Conservation (phyloP, 2,888 invertebrate species). For the Ichneumoninae sp. region DNA sequence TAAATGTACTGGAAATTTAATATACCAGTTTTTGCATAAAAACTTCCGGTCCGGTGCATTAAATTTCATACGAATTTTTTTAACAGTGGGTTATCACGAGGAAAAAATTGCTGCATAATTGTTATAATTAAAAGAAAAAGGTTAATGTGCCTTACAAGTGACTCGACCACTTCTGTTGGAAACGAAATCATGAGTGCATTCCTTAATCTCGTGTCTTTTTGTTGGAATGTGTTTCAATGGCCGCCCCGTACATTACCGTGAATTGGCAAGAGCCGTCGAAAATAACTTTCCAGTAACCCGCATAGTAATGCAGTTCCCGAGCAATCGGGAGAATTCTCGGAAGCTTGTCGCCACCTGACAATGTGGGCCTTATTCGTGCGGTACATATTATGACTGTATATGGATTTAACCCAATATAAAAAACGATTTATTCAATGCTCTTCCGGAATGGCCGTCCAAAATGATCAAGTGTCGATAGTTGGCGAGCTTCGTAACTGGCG, state of each 20-base stretch:
- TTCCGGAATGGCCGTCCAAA: conserved; percentile 9
- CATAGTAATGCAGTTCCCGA: background rate
- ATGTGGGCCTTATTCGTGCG: background rate
- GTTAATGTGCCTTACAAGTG: background rate
- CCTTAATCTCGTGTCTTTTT: background rate
- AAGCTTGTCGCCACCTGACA: conserved; percentile 5
- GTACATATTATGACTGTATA: background rate
- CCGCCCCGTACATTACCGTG: background rate
- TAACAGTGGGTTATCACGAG: background rate
- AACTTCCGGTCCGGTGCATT: too few relatives aligned
- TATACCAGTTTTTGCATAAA: too few relatives aligned
- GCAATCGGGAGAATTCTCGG: background rate
- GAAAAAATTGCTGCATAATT: background rate
- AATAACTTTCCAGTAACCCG: background rate
- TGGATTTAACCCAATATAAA: conserved; percentile 12
- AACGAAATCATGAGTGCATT: background rate
- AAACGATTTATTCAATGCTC: conserved; percentile 39
- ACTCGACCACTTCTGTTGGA: background rate
- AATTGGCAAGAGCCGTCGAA: conserved; percentile 4
- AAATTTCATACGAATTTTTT: too few relatives aligned
- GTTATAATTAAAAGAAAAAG: background rate
- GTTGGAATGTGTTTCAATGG: background rate
- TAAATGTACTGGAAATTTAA: too few relatives aligned
- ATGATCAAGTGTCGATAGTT: conserved; percentile 36
- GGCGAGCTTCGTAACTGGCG: conserved; percentile 30